Percentiles rank a stretch among this genome's conserved stretches.
phyloP scores from a whole-genome alignment of 2,888 invertebrate genomes.

The Acanthoscelides obtectus region DNA sequence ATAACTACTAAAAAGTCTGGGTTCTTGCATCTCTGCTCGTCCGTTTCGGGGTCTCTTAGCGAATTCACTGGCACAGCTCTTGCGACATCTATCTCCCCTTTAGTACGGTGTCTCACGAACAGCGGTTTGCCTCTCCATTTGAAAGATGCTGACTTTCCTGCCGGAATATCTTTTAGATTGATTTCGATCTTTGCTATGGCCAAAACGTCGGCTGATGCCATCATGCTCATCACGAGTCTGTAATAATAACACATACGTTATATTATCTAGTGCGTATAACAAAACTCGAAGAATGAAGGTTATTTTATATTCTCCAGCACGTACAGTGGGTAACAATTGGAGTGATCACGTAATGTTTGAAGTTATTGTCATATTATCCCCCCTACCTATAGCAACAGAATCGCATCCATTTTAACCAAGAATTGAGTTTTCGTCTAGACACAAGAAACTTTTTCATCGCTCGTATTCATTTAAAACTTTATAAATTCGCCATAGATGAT shows the following conservation, averaged over 20 bases:
- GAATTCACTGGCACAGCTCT: slow-evolving; percentile 54
- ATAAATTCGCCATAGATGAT: too few species aligned
- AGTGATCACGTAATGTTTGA: too few species aligned
- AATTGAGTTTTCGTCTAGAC: too few species aligned
- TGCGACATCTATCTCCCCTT: slow-evolving; percentile 61
- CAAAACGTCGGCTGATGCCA: slow-evolving; percentile 67
- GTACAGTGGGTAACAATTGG: too few species aligned
- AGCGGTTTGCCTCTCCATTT: slow-evolving; percentile 80
- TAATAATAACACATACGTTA: neutral
- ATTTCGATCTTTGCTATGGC: slow-evolving; percentile 76
- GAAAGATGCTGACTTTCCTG: slow-evolving; percentile 59
- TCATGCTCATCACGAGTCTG: slow-evolving; percentile 56
- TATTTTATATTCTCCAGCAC: too few species aligned
- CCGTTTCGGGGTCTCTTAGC: slow-evolving; percentile 61
- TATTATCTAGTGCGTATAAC: too few species aligned
- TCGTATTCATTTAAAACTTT: too few species aligned
- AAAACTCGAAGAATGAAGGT: too few species aligned
- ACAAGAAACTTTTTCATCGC: too few species aligned
- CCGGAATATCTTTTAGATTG: slow-evolving; percentile 62
- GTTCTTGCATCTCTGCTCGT: slow-evolving; percentile 42
- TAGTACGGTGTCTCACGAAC: slow-evolving; percentile 67
- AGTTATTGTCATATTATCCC: too few species aligned
- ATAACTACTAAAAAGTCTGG: slow-evolving; percentile 75
- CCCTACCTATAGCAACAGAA: too few species aligned
- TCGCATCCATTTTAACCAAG: too few species aligned